These are phyloP conservation scores for Coracias cyanogaster DNA, from an alignment of 2,797 vertebrate genomes.

Conservation along the genomic window DNA sequence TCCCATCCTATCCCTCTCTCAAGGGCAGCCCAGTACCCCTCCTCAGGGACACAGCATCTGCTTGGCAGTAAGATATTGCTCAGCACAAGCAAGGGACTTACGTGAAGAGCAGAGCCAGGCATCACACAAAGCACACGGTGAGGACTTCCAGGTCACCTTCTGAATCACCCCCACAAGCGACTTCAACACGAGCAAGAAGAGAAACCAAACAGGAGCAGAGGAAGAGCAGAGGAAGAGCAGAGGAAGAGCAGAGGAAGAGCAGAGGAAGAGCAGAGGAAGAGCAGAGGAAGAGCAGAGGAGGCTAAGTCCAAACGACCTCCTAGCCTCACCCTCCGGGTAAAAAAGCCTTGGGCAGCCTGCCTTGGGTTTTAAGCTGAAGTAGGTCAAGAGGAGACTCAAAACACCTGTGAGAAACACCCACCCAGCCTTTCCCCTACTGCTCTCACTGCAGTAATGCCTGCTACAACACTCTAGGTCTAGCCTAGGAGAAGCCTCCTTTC, in stretches of 20 bases:
- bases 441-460: background rate
- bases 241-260: background rate
- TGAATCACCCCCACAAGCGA: background rate
- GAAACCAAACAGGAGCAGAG: background rate
- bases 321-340: background rate
- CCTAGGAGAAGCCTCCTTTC: background rate
- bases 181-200: background rate
- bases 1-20: background rate
- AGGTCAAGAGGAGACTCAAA: background rate
- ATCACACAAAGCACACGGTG: background rate
- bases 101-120: background rate
- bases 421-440: background rate
- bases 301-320: background rate
- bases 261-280: background rate
- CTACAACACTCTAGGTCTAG: background rate
- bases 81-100: background rate
- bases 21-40: background rate
- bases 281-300: background rate
- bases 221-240: background rate
- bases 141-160: background rate
- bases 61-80: background rate
- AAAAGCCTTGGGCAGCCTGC: background rate
- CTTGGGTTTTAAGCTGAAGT: background rate
- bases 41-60: background rate
- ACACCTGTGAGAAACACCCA: background rate